A percentile compares a stretch with the other conserved stretches of the same genome.
These are phyloP conservation scores for Megaceryle torquata DNA, from an alignment of 2,113 vertebrate genomes.

Conservation along the genomic window DNA sequence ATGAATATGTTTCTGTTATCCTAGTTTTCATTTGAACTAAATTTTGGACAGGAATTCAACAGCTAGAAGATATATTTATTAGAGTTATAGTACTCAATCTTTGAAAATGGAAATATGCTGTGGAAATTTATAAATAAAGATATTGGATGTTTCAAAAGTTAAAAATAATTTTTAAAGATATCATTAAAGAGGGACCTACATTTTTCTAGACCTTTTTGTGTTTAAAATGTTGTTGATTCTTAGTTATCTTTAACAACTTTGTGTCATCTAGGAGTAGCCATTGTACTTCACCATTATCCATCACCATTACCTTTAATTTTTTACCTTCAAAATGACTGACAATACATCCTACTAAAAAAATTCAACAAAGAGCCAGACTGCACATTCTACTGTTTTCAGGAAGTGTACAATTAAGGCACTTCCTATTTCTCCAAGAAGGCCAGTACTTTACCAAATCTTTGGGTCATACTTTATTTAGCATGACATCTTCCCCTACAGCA, in stretches of 20 bases:
- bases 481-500: not conserved
- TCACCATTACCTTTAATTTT: not conserved
- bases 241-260: not conserved
- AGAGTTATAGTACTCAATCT: not conserved
- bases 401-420: not conserved
- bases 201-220: not conserved
- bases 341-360: not conserved
- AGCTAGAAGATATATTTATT: not conserved
- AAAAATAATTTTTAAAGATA: not conserved
- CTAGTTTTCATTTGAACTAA: not conserved
- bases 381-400: not conserved
- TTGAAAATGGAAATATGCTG: not conserved
- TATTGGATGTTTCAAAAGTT: not conserved
- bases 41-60: not conserved
- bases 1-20: not conserved
- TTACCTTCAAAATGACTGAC: not conserved
- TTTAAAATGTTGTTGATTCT: not conserved
- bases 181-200: not conserved
- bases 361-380: not conserved
- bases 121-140: not conserved
- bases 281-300: not conserved
- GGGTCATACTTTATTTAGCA: not conserved
- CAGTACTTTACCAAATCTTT: not conserved
- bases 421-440: not conserved
- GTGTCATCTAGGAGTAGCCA: not conserved